phyloP scores from a whole-genome alignment of 1,140 invertebrate species.

The Triops cancriformis region DNA sequence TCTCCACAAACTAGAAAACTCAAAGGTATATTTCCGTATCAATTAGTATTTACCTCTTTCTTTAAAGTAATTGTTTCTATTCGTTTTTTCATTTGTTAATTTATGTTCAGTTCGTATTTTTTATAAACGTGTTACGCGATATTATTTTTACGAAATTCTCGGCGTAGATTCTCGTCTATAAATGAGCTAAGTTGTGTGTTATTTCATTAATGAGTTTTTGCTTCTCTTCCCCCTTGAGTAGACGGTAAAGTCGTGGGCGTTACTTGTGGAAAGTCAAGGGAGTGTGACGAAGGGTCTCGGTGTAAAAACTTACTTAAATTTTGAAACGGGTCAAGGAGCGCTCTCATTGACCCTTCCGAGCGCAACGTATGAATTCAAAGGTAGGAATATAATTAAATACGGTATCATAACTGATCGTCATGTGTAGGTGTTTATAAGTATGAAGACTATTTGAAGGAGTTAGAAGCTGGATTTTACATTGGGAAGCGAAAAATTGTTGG shows the following conservation, averaged over 20 bases:
- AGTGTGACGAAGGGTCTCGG: constrained; percentile 14
- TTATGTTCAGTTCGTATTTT: not conserved
- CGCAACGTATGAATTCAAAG: constrained; percentile 20
- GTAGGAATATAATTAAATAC: not conserved
- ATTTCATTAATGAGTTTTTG: not conserved
- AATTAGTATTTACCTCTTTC: not conserved
- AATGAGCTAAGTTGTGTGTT: no score
- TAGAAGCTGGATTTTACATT: constrained; percentile 17
- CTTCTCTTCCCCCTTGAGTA: not conserved
- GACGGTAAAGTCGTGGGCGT: constrained; percentile 19
- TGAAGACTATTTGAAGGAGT: constrained; percentile 14
- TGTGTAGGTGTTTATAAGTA: constrained; percentile 17
- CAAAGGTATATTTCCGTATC: constrained; percentile 15
- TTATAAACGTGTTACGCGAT: no score
- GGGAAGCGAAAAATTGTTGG: not conserved
- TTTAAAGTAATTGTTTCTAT: not conserved
- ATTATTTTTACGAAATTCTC: no score
- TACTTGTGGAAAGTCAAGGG: constrained; percentile 15
- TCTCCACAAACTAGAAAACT: constrained; percentile 28
- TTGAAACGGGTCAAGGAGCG: not conserved
- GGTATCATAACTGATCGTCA: not conserved
- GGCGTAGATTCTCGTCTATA: no score
- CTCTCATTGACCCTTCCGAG: constrained; percentile 10
- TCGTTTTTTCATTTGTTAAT: not conserved
- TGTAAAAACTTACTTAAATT: constrained; percentile 9